Base-by-base conservation (phyloP, 2,888 invertebrate species). In the Pterobdella sp. region DNA sequence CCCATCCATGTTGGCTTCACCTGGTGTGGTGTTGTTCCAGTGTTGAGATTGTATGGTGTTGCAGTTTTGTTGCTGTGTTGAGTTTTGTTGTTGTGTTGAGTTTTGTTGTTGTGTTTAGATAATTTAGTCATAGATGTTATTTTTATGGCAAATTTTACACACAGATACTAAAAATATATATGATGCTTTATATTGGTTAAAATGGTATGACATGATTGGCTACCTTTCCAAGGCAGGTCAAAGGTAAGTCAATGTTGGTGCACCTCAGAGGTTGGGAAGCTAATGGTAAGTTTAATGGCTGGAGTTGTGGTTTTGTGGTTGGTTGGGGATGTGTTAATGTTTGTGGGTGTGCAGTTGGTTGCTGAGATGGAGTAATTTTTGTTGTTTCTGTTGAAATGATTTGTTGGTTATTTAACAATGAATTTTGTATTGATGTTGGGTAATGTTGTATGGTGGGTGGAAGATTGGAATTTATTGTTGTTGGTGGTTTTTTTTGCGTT, bases 1-100 rank as follows among this genome's bases (percentile, higher is more conserved):
- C 92, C 92, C 71, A 93, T 88, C 93, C 93, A 93, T 79, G 89
- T 87, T 0, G 93, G 93, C n/a, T n/a, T n/a, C n/a, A n/a, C n/a
- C n/a, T n/a, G n/a, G n/a, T n/a, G n/a, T n/a, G n/a, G n/a, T n/a
- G n/a, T n/a, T n/a, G n/a, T n/a, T n/a, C n/a, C n/a, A n/a, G n/a
- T n/a, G n/a, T n/a, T n/a, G n/a, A n/a, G n/a, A n/a, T n/a, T n/a
- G n/a, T n/a, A n/a, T n/a, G n/a, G n/a, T n/a, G n/a, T n/a, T n/a
- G n/a, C n/a, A n/a, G n/a, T n/a, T n/a, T n/a, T n/a, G n/a, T n/a
- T n/a, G n/a, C n/a, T n/a, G n/a, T n/a, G n/a, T n/a, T n/a, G n/a
- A n/a, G n/a, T n/a, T n/a, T n/a, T n/a, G n/a, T n/a, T n/a, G n/a
- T n/a, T n/a, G n/a, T n/a, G n/a, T n/a, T n/a, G n/a, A n/a, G n/a